Evolutionary conservation across 2,113 vertebrate genomes (phyloP), one percentile per base, ranked within the genome.

Genomic region (Sinocyclocheilus rhinocerous): DNA sequence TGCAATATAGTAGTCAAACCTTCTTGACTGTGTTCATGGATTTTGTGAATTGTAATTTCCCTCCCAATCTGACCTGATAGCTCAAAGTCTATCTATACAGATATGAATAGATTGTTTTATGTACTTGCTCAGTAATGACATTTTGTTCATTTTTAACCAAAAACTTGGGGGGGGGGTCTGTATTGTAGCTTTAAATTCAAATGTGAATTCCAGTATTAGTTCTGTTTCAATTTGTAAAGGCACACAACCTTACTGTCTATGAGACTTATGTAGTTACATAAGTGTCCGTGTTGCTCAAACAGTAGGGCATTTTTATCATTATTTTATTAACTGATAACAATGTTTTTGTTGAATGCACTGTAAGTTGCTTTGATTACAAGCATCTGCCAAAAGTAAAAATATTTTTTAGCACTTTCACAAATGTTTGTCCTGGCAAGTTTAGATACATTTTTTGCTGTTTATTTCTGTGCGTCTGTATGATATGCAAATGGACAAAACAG

Each of bases 401-500:
- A 22, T 29, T 15, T 67, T 73, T 45, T 24, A 48, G 12, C 22
- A 26, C 13, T 15, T 73, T 73, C 36, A 42, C 10, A n/a, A 73
- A n/a, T 13, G 10, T 73, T 73, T 73, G 70, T 73, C 36, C 10
- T 42, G 20, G 36, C 18, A 10, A 42, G 70, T 42, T 50, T 50
- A 48, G 12, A 48, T 26, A 24, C 15, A 26, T 45, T 76, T 45
- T 76, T 45, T 75, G 4, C 22, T 45, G 72, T 45, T 75, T 18
- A 9, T 36, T 70, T 70, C 15, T 8, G 15, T 70, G 6, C 16
- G 6, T 73, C 73, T 16, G 11, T 16, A 67, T 83, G 48, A 33
- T 70, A 83, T 70, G 26, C 57, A 69, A 83, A 83, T 63, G 13
- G 6, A 72, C n/a, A 84, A 84, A 59, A 73, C 22, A 8, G 42